Base-by-base conservation (phyloP, 2,797 vertebrate species). In the Acrocephalus scirpaceus region DNA sequence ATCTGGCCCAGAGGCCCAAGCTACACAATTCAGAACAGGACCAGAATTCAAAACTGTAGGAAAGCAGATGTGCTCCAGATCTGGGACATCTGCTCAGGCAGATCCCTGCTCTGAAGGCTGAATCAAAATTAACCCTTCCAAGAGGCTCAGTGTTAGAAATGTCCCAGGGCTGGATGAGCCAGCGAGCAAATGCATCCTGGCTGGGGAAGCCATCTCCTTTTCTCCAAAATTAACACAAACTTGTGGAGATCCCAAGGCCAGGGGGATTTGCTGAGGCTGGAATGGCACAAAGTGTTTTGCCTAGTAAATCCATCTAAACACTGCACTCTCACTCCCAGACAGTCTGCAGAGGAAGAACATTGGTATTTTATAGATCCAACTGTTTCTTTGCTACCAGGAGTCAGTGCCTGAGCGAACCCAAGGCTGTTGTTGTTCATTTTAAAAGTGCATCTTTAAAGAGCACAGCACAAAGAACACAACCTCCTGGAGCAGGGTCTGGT, bases 141-240 rank as follows among this genome's bases (percentile, higher is more conserved):
- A 40, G 57, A 34, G 36, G 11, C 11, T 29, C 22, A n/a, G 57
- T 42, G 25, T 29, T 16, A 42, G 38, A 48, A 67, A 7, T 2
- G 9, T 26, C 56, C 47, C 10, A 22, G 32, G 11, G 25, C 50
- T 48, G 57, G 16, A 20, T 34, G 47, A 47, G 36, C 23, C 27
- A 3, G 10, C 0, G 0, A 50, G 42, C 13, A 86, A 50, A 51
- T 0, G 1, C 0, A 0, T 48, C 54, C 61, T 9, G 3, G 22
- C 13, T 65, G 27, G 11, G 11, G 27, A 86, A 76, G 44, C 36
- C 18, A 16, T 1, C 25, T 48, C 38, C 64, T 86, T 9, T 42
- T 27, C 75, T 88, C 65, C 40, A 44, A 61, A 77, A 60, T 48
- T 20, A 79, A 60, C 72, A 83, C 32, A 47, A 71, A 26, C 40